Evolutionary conservation across 2,113 vertebrate genomes (phyloP), one percentile per base, ranked within the genome.

Genomic region (Bos indicus): DNA sequence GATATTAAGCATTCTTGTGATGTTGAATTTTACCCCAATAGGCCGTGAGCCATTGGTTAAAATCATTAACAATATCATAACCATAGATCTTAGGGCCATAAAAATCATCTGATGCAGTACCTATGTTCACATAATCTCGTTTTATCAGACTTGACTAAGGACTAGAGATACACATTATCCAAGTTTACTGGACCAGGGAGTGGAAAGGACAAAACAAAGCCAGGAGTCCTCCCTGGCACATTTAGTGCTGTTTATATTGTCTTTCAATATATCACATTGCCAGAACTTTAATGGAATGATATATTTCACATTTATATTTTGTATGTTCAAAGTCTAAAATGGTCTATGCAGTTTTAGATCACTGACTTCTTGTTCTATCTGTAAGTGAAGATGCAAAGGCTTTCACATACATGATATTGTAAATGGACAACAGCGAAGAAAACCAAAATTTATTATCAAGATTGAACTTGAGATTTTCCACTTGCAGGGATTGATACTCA

Each of bases 61-160:
- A 83, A 93, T 80, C 84, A 85, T 92, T 96, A 88, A 64, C 19
- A 77, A 85, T 80, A 88, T 95, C 60, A 88, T 93, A 86, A 91
- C 92, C 52, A 84, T 62, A 95, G 83, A 86, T 94, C 36, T 96
- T 87, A 86, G 28, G 1, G 36, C 28, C 77, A 23, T 91, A 86
- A 96, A 96, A 94, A 80, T 92, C 23, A 88, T 86, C 88, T 96
- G 6, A 86, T 92, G 90, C 54, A 77, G 19, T 97, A 23, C 28
- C 51, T 71, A 19, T 30, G 17, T 71, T 96, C 80, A 67, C 30
- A 78, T 7, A 33, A 19, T 89, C 17, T 85, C 33, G 52, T 81
- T 90, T 90, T 81, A 88, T 52, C 33, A 88, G 52, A 67, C 23
- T 90, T 59, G 74, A 51, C 21, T 56, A 93, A 95, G 62, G 23